Evolutionary conservation across 2,113 vertebrate species (phyloP).

Genomic region (Phalacrocorax aristotelis): DNA sequence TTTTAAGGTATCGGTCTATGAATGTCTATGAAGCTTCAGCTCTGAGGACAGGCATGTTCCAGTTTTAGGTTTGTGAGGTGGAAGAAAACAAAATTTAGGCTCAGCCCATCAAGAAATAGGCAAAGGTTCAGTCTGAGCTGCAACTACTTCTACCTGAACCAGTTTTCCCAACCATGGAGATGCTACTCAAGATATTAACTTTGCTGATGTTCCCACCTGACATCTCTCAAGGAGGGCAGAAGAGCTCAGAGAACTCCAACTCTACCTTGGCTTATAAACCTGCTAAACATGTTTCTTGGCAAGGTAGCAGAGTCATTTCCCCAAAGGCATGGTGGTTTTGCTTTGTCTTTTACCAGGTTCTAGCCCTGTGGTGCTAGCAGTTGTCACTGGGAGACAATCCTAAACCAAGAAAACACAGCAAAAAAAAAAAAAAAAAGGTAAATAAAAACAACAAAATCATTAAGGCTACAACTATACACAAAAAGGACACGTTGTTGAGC

Average conservation of each 20-base stretch:
- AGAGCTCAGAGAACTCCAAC: background rate
- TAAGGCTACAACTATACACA: background rate
- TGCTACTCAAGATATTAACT: constrained; percentile 39
- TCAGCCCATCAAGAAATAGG: background rate
- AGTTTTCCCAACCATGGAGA: constrained; percentile 50
- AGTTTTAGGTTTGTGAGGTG: background rate
- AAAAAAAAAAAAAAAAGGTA: background rate
- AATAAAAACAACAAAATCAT: background rate
- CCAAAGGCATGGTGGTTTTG: constrained; percentile 16
- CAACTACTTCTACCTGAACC: constrained; percentile 28
- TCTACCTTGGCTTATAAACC: constrained; percentile 39
- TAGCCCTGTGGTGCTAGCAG: background rate
- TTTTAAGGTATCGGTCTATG: background rate
- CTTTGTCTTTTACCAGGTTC: constrained; percentile 1
- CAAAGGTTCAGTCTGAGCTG: constrained; percentile 6
- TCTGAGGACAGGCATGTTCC: background rate
- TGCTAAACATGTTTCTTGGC: constrained; percentile 47
- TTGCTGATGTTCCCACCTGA: constrained; percentile 28
- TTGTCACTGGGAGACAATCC: constrained; percentile 18
- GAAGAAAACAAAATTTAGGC: background rate
- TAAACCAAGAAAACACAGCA: background rate
- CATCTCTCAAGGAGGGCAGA: constrained; percentile 31
- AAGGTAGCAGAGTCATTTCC: constrained; percentile 2
- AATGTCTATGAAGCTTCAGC: background rate
- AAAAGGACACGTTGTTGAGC: background rate